These are phyloP conservation scores for Amaurobius ferox DNA, from an alignment of 2,888 invertebrate species.

Conservation along the genomic window DNA sequence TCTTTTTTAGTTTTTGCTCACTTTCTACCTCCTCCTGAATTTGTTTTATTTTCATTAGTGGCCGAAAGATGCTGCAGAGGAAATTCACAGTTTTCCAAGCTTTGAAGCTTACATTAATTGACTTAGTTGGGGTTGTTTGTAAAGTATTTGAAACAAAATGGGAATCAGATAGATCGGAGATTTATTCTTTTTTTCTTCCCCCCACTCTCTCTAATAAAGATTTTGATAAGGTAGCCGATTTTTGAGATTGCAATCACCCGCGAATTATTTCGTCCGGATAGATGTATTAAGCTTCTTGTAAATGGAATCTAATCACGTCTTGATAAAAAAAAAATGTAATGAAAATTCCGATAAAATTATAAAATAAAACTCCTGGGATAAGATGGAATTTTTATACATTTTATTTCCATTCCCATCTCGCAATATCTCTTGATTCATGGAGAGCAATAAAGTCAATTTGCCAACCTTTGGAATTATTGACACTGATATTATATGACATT, in stretches of 20 bases:
- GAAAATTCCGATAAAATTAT: background rate
- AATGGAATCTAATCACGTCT: slow-evolving; percentile 6
- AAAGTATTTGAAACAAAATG: slow-evolving; percentile 12
- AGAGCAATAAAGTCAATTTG: no score
- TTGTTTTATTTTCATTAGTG: slow-evolving; percentile 24
- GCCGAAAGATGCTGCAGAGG: background rate
- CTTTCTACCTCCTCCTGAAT: background rate
- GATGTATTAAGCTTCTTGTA: background rate
- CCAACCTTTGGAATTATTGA: no score
- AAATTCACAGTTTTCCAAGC: slow-evolving; percentile 3
- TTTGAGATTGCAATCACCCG: background rate
- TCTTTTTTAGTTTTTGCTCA: background rate
- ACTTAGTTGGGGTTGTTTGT: slow-evolving; percentile 12
- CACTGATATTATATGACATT: no score
- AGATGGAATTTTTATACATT: no score
- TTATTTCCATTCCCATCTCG: no score
- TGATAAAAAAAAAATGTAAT: background rate
- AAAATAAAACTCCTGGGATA: no score
- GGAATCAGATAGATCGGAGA: background rate
- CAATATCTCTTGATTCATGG: no score
- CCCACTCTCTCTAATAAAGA: slow-evolving; percentile 5
- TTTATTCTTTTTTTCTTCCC: background rate
- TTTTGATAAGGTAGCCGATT: background rate
- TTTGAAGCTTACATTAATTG: slow-evolving; percentile 16
- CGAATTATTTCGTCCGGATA: slow-evolving; percentile 2